Evolutionary conservation across 2,797 vertebrate genomes (phyloP).

Genomic region (Chiloscyllium punctatum): DNA sequence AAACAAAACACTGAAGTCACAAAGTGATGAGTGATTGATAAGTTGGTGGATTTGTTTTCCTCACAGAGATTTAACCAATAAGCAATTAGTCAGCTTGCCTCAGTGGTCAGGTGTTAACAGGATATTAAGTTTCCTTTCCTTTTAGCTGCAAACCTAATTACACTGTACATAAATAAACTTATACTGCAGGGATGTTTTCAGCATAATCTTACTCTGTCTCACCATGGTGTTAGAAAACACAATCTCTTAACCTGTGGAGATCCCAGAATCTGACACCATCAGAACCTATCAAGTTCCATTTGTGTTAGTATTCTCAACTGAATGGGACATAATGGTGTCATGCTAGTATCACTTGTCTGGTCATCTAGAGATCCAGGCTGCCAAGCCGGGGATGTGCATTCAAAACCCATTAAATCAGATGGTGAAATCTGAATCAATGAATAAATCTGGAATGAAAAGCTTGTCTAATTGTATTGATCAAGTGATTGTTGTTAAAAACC

Average conservation of each 20-base stretch:
- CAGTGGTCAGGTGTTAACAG: background rate
- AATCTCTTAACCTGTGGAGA: background rate
- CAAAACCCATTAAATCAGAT: too few relatives aligned
- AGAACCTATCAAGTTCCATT: background rate
- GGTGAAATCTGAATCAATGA: too few relatives aligned
- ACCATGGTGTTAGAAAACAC: background rate
- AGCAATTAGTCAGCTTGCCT: background rate
- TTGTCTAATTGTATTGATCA: too few relatives aligned
- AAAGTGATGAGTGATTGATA: background rate
- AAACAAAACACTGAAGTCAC: background rate
- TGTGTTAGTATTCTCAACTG: background rate
- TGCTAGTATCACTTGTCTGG: too few relatives aligned
- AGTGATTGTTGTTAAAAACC: too few relatives aligned
- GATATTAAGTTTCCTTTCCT: background rate
- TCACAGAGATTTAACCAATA: background rate
- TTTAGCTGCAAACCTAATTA: background rate
- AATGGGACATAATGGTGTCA: too few relatives aligned
- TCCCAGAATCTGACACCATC: background rate
- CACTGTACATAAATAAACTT: background rate
- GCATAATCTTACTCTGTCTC: background rate
- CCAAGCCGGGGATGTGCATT: too few relatives aligned
- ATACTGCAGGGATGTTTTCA: background rate
- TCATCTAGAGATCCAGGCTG: too few relatives aligned
- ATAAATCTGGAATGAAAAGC: too few relatives aligned
- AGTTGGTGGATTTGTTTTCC: background rate